A percentile compares a stretch with the other conserved stretches of the same genome.
These are phyloP conservation scores for Cliona cf. orientalis DNA, from an alignment of 37 sponge, comb jelly and placozoan genomes.

Conservation along the genomic window DNA sequence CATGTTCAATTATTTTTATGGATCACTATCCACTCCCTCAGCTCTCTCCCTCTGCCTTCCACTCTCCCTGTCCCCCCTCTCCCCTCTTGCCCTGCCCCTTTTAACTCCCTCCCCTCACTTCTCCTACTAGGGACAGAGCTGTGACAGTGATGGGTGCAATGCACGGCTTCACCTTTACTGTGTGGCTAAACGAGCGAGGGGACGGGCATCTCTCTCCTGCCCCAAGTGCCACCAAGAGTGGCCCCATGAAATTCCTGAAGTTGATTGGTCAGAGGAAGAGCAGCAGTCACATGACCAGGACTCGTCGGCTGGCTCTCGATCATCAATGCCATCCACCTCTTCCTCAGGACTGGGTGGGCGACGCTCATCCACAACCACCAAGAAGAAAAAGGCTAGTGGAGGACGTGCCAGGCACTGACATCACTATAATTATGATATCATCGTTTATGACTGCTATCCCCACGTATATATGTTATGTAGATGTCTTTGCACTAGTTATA, in stretches of 20 bases:
- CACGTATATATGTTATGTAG: too few species aligned
- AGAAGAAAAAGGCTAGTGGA: too few species aligned
- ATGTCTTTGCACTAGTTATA: too few species aligned
- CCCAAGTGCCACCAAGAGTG: slow-evolving; percentile 18
- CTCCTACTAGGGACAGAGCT: slow-evolving; percentile 32
- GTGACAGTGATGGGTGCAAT: slow-evolving; percentile 12
- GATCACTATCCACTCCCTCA: not conserved
- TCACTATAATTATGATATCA: too few species aligned
- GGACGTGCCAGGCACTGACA: too few species aligned
- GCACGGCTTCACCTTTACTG: slow-evolving; percentile 34
- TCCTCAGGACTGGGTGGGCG: too few species aligned
- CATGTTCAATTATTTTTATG: not conserved
- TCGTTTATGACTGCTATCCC: too few species aligned
- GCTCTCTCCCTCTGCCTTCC: not conserved
- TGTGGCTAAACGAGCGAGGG: slow-evolving; percentile 12
- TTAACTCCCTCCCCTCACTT: not conserved
- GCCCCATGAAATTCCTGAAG: slow-evolving; percentile 34
- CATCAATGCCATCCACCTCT: too few species aligned
- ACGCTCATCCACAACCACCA: too few species aligned
- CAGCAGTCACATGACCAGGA: too few species aligned
- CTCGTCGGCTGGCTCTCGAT: too few species aligned
- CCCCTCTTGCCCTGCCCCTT: not conserved
- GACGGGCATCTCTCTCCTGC: slow-evolving; percentile 17
- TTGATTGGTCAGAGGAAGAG: not conserved
- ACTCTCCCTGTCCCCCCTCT: not conserved